Percentiles rank a stretch among this genome's conserved stretches.
Conservation (phyloP, 2,888 invertebrate species). For the Eulithis testata region DNA sequence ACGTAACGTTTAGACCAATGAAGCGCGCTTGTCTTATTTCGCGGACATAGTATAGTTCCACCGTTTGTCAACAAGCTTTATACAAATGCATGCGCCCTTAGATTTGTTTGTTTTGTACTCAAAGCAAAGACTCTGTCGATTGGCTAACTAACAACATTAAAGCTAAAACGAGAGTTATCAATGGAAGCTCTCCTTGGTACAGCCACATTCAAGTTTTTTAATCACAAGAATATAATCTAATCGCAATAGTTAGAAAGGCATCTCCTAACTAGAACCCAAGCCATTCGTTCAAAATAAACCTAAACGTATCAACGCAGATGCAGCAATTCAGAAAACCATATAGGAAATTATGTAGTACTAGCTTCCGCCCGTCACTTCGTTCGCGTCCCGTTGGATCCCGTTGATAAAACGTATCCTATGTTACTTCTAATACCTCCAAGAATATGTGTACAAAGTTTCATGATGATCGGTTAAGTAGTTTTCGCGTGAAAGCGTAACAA, state of each 20-base stretch:
- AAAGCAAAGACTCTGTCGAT: constrained; percentile 43
- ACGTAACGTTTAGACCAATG: too few species aligned
- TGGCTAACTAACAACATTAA: constrained; percentile 1
- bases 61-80: not conserved
- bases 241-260: too few species aligned
- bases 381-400: too few species aligned
- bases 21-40: too few species aligned
- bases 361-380: too few species aligned
- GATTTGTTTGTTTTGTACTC: constrained; percentile 16
- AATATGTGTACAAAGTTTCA: too few species aligned
- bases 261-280: not conserved
- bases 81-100: constrained; percentile 11
- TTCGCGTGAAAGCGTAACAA: too few species aligned
- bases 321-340: not conserved
- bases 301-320: not conserved
- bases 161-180: constrained; percentile 1
- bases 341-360: too few species aligned
- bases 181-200: constrained; percentile 12
- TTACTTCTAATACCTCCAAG: too few species aligned
- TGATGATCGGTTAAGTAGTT: too few species aligned
- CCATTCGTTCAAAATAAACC: not conserved
- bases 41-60: too few species aligned
- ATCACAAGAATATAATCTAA: not conserved
- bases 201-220: not conserved
- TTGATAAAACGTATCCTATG: too few species aligned